Evolutionary conservation across 2,113 vertebrate genomes (phyloP), one percentile per base, ranked within the genome.

Genomic region (Coregonus clupeaformis): DNA sequence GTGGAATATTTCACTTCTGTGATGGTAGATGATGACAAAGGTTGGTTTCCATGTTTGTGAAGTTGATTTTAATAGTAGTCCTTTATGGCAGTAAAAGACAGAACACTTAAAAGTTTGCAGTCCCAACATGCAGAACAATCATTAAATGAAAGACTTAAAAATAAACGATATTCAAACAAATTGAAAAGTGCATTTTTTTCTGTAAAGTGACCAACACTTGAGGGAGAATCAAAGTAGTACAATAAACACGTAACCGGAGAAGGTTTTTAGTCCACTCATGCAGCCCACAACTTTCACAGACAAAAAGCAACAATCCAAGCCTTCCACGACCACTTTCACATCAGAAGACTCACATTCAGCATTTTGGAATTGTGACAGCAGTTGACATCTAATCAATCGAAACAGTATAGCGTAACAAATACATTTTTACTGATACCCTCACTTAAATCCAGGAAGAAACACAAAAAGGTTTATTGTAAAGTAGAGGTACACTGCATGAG

Each of bases 71-170:
- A 52, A 14, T 90, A 88, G 87, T 91, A 91, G 90, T 91, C 90
- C 86, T 91, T 93, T 88, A 91, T 92, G 91, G 91, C 95, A 96
- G 94, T 94, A 93, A 94, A 95, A 94, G 95, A 97, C 95, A 92
- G 91, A 95, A 96, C 95, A 95, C 92, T 94, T 95, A 97, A 94
- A 96, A 94, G 93, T 91, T 93, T 94, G 94, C 94, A 95, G 94
- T 95, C 96, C 92, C 94, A 92, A 96, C 98, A 98, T 99, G 97
- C 98, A 97, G 94, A 95, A 96, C 94, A 95, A 96, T 96, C 93
- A 95, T 83, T 76, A 92, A 95, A 94, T 91, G 85, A 47, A 87
- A 73, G 69, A 89, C 77, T 57, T 69, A 71, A 87, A 87, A 86
- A 86, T 92, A 94, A 27, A 87, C 75, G 88, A 89, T 84, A 86